These are phyloP conservation scores for Drosophila eugracilis DNA, from an alignment of 1,140 invertebrate species.

Conservation along the genomic window DNA sequence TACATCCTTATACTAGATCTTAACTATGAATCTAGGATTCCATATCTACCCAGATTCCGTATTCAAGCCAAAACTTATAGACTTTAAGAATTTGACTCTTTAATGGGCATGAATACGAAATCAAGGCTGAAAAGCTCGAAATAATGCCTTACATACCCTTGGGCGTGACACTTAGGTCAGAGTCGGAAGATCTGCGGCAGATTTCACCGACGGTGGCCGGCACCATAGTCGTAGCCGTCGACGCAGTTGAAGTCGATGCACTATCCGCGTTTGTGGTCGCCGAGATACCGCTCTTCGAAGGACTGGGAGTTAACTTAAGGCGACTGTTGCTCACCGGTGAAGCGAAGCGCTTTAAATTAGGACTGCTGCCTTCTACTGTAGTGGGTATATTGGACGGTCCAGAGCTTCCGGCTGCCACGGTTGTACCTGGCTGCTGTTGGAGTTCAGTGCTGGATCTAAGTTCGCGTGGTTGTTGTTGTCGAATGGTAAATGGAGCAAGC, in stretches of 20 bases:
- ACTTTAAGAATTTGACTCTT: neutral
- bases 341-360: conserved; percentile 54
- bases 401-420: conserved; percentile 1
- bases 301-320: conserved; percentile 73
- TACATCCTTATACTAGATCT: conserved; percentile 29
- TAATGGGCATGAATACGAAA: neutral
- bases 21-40: neutral
- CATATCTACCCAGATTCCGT: neutral
- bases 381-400: conserved; percentile 48
- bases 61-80: neutral
- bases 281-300: conserved; percentile 76
- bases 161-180: conserved; percentile 95
- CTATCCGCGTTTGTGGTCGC: conserved; percentile 68
- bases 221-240: conserved; percentile 77
- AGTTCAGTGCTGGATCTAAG: conserved; percentile 66
- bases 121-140: neutral
- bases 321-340: conserved; percentile 64
- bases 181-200: conserved; percentile 94
- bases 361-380: conserved; percentile 53
- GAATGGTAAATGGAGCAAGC: conserved; percentile 81
- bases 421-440: conserved; percentile 45
- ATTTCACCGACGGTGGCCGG: conserved; percentile 85
- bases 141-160: conserved; percentile 89
- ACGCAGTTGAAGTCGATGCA: conserved; percentile 68
- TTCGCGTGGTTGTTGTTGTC: conserved; percentile 56